These are phyloP conservation scores for Brachionus plicatilis DNA, from an alignment of 1,140 invertebrate genomes.

Conservation along the genomic window DNA sequence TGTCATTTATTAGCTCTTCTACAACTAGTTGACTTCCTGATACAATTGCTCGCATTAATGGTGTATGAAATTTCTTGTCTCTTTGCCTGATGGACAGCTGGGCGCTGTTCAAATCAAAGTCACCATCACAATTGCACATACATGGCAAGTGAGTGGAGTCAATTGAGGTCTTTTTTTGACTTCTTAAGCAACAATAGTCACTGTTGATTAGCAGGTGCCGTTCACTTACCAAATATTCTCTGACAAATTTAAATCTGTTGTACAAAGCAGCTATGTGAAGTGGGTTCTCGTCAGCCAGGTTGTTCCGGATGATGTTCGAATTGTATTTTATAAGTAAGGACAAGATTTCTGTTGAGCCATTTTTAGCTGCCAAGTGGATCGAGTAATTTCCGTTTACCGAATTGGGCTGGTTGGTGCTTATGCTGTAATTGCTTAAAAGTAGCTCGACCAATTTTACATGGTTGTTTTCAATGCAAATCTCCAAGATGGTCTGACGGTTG, in stretches of 20 bases:
- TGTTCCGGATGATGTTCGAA: background rate
- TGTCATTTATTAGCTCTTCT: constrained; percentile 4
- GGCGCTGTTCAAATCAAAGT: background rate
- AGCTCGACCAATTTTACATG: constrained; percentile 27
- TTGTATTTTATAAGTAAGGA: constrained; percentile 28
- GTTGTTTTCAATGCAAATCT: constrained; percentile 33
- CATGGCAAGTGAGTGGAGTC: background rate
- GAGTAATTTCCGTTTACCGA: background rate
- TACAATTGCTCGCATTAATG: background rate
- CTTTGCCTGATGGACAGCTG: background rate
- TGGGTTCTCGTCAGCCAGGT: background rate
- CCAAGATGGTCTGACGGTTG: background rate
- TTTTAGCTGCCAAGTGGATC: constrained; percentile 13
- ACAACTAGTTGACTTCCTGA: background rate
- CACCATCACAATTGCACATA: constrained; percentile 15
- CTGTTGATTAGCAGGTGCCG: background rate
- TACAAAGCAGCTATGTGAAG: constrained; percentile 12
- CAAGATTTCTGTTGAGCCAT: constrained; percentile 24
- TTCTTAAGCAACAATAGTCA: background rate
- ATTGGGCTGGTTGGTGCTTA: background rate
- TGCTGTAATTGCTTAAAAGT: background rate
- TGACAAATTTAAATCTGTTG: constrained; percentile 6
- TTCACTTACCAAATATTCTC: constrained; percentile 21
- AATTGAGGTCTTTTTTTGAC: background rate
- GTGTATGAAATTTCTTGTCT: constrained; percentile 15